Evolutionary conservation across 1,140 invertebrate species (phyloP).

Genomic region (Colletes latitarsis): DNA sequence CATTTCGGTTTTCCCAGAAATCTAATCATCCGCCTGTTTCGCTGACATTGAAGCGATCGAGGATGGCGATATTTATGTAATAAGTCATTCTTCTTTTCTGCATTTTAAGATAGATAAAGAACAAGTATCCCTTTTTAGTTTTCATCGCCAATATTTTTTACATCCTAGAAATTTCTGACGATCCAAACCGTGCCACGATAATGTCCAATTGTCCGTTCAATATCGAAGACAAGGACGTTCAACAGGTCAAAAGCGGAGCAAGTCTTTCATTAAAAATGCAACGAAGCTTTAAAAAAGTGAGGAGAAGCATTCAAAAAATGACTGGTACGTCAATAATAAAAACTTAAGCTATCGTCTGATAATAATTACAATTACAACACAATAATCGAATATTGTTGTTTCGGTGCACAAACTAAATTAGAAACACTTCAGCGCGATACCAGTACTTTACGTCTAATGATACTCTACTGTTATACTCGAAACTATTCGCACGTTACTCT

Average conservation of each 20-base stretch:
- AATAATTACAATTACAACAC: not conserved
- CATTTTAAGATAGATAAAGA: not conserved
- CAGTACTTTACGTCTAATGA: no score
- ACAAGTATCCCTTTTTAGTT: not conserved
- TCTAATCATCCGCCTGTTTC: not conserved
- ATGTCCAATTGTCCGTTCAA: slow-evolving; percentile 41
- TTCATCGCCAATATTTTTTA: not conserved
- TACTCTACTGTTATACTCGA: not conserved
- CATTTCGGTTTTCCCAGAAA: not conserved
- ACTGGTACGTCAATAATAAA: slow-evolving; percentile 61
- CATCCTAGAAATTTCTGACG: not conserved
- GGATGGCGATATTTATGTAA: not conserved
- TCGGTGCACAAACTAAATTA: not conserved
- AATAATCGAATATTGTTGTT: not conserved
- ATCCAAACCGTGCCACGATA: not conserved
- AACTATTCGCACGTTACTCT: not conserved
- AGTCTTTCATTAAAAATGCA: slow-evolving; percentile 73
- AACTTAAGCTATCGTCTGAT: not conserved
- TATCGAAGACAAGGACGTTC: slow-evolving; percentile 10
- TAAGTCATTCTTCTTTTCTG: not conserved
- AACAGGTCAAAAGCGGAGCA: slow-evolving; percentile 40
- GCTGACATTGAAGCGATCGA: no score
- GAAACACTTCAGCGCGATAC: not conserved
- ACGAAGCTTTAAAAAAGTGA: slow-evolving; percentile 71
- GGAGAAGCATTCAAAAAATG: slow-evolving; percentile 73